Conservation (phyloP, 1,140 invertebrate species). For the Trachymyrmex cornetzi region DNA sequence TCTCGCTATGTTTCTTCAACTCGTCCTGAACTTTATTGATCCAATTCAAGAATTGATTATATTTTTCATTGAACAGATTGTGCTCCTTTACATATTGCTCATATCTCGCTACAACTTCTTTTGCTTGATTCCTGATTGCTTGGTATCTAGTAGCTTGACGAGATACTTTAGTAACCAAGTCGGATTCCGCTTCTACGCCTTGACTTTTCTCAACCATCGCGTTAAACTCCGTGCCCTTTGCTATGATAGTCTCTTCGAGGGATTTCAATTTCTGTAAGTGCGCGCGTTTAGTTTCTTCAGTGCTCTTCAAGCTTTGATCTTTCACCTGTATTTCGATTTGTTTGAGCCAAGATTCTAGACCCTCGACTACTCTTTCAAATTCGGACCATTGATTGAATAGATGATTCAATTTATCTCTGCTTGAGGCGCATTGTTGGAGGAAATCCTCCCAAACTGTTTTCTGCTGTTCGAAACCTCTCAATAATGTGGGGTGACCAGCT, state of each 20-base stretch:
- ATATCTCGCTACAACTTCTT: slow-evolving; percentile 93
- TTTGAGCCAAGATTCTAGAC: slow-evolving; percentile 94
- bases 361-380: slow-evolving; percentile 92
- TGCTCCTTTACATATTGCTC: slow-evolving; percentile 95
- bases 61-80: slow-evolving; percentile 92
- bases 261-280: slow-evolving; percentile 93
- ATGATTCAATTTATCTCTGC: slow-evolving; percentile 90
- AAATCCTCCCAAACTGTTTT: slow-evolving; percentile 93
- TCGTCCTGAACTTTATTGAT: slow-evolving; percentile 91
- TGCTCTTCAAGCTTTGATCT: slow-evolving; percentile 96
- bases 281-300: slow-evolving; percentile 92
- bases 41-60: slow-evolving; percentile 92
- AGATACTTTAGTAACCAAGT: slow-evolving; percentile 92
- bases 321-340: slow-evolving; percentile 94
- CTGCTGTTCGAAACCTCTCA: slow-evolving; percentile 92
- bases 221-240: slow-evolving; percentile 91
- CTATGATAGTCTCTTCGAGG: slow-evolving; percentile 91
- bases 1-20: slow-evolving; percentile 92
- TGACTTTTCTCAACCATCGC: slow-evolving; percentile 91
- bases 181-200: slow-evolving; percentile 91
- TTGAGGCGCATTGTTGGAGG: slow-evolving; percentile 90
- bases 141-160: slow-evolving; percentile 95
- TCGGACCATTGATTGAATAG: slow-evolving; percentile 92
- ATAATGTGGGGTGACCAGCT: slow-evolving; percentile 91
- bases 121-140: slow-evolving; percentile 93